Percentiles rank a stretch among this genome's conserved stretches.
These are phyloP conservation scores for Oxygymnocypris stewartii DNA, from an alignment of 2,113 vertebrate genomes.

Conservation along the genomic window DNA sequence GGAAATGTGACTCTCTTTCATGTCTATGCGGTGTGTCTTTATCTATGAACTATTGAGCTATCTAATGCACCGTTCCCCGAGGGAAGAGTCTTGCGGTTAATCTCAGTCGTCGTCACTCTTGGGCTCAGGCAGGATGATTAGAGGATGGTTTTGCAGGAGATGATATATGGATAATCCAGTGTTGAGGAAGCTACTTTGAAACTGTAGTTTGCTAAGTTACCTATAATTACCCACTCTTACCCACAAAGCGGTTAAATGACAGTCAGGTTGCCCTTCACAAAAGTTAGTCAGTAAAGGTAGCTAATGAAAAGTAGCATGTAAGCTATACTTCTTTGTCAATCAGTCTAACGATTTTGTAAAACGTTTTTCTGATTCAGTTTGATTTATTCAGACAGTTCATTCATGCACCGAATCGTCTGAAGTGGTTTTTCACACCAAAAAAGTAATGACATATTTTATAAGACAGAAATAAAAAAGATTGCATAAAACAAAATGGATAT, in stretches of 20 bases:
- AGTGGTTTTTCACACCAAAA: no score
- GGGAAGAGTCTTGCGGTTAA: constrained; percentile 28
- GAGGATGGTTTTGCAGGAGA: not conserved
- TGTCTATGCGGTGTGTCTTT: constrained; percentile 32
- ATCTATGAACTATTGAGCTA: constrained; percentile 34
- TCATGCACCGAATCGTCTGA: no score
- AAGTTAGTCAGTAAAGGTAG: not conserved
- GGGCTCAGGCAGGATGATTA: not conserved
- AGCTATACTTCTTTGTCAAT: no score
- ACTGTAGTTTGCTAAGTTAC: not conserved
- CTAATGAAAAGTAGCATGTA: no score
- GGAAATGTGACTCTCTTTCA: constrained; percentile 25
- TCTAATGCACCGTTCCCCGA: constrained; percentile 40
- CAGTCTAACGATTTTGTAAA: no score
- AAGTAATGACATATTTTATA: no score
- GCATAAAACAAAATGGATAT: no score
- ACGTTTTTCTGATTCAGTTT: no score
- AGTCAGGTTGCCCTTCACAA: not conserved
- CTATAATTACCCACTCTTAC: not conserved
- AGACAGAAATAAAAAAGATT: no score
- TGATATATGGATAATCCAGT: constrained; percentile 10
- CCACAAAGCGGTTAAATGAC: not conserved
- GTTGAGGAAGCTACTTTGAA: constrained; percentile 13
- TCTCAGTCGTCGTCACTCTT: constrained; percentile 6
- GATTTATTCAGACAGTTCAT: no score